Conservation (phyloP, 1,140 invertebrate species). For the Hermatobates lingyangjiaoensis region DNA sequence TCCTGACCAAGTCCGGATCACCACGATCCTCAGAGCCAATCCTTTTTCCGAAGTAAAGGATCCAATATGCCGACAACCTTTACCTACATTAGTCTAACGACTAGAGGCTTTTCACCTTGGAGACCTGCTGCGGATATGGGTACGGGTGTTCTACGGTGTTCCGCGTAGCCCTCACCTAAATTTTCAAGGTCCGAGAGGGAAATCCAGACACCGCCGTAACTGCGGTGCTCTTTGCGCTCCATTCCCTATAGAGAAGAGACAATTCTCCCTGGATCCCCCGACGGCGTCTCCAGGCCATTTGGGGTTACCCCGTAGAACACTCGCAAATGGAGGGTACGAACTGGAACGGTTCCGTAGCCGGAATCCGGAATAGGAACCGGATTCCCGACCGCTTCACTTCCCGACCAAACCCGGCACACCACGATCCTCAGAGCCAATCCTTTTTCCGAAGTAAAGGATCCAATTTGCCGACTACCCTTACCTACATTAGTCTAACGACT, state of each 20-base stretch:
- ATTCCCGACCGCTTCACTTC: slow-evolving; percentile 28
- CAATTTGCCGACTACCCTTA: slow-evolving; percentile 69
- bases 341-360: neutral
- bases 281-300: slow-evolving; percentile 47
- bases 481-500: slow-evolving; percentile 75
- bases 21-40: slow-evolving; percentile 32
- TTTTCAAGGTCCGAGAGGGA: slow-evolving; percentile 58
- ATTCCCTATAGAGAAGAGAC: slow-evolving; percentile 57
- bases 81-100: slow-evolving; percentile 77
- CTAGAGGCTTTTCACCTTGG: slow-evolving; percentile 77
- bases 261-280: slow-evolving; percentile 57
- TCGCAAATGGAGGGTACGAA: neutral
- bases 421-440: slow-evolving; percentile 35
- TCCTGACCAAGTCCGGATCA: slow-evolving; percentile 30
- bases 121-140: slow-evolving; percentile 71
- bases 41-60: slow-evolving; percentile 63
- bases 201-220: no score
- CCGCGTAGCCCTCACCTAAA: slow-evolving; percentile 43
- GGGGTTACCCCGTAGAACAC: slow-evolving; percentile 30
- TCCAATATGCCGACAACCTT: slow-evolving; percentile 66
- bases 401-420: slow-evolving; percentile 34
- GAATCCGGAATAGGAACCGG: slow-evolving; percentile 16
- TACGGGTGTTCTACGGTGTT: slow-evolving; percentile 45
- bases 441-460: slow-evolving; percentile 67
- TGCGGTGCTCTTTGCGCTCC: no score